Percentiles rank a stretch among this genome's conserved stretches.
Conservation (phyloP, 1,140 invertebrate genomes). For the Anoplophora glabripennis region DNA sequence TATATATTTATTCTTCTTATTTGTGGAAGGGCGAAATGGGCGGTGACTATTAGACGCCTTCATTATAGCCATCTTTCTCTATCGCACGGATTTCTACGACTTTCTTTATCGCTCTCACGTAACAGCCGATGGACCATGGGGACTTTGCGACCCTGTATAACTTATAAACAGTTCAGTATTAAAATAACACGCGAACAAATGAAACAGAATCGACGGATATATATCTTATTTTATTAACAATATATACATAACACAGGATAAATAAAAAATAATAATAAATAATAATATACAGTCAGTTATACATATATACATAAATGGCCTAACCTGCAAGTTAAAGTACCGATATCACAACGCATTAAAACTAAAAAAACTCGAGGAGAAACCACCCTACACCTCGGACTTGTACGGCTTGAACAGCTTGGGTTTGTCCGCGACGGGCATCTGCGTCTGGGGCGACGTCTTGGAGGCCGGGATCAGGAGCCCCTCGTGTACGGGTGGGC, state of each 20-base stretch:
- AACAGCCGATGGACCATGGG: no score
- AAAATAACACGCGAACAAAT: no score
- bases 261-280: not conserved
- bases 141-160: no score
- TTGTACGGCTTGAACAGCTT: conserved; percentile 71
- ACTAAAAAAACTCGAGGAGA: not conserved
- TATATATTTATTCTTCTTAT: no score
- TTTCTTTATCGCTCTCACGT: no score
- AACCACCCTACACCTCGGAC: conserved; percentile 54
- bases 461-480: conserved; percentile 40
- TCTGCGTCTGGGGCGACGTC: conserved; percentile 45
- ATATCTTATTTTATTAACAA: not conserved
- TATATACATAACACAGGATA: not conserved
- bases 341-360: not conserved
- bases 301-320: not conserved
- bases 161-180: no score
- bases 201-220: no score
- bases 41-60: no score
- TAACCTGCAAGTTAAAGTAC: not conserved
- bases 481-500: conserved; percentile 38
- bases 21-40: no score
- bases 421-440: conserved; percentile 52
- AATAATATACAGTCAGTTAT: not conserved
- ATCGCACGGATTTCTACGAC: no score
- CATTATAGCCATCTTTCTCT: no score